Evolutionary conservation across 2,888 invertebrate genomes (phyloP).

Genomic region (Hydroisotoma schaefferi): DNA sequence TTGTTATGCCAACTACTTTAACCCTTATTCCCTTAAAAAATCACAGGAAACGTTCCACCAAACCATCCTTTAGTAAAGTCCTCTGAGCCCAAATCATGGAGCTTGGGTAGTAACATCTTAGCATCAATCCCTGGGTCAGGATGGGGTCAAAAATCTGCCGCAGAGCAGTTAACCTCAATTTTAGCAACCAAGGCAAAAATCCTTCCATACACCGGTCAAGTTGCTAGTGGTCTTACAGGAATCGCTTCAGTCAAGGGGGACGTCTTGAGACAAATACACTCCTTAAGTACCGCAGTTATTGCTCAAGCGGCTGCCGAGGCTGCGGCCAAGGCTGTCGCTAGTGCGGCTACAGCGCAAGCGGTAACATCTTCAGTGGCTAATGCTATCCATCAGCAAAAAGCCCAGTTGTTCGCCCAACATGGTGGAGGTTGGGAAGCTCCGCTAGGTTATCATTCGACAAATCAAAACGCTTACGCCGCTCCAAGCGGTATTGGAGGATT

Average conservation of each 20-base stretch:
- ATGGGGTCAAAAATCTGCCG: slow-evolving; percentile 14
- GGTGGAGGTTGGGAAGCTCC: neutral
- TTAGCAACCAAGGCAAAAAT: slow-evolving; percentile 37
- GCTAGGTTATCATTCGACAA: slow-evolving; percentile 25
- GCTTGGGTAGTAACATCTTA: slow-evolving; percentile 40
- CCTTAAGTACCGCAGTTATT: slow-evolving; percentile 33
- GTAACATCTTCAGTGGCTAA: slow-evolving; percentile 34
- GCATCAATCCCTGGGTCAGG: slow-evolving; percentile 36
- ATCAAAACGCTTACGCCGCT: slow-evolving; percentile 22
- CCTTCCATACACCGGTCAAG: slow-evolving; percentile 37
- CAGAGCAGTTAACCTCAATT: slow-evolving; percentile 23
- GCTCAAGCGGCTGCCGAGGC: slow-evolving; percentile 38
- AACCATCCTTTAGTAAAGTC: slow-evolving; percentile 47
- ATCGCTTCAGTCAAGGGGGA: slow-evolving; percentile 39
- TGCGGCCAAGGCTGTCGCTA: slow-evolving; percentile 34
- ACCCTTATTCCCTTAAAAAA: neutral
- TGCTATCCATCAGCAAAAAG: slow-evolving; percentile 11
- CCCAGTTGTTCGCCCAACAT: neutral
- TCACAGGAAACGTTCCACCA: slow-evolving; percentile 44
- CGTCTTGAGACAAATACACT: slow-evolving; percentile 36
- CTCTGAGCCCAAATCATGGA: slow-evolving; percentile 42
- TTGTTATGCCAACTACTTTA: neutral
- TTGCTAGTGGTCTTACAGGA: slow-evolving; percentile 36
- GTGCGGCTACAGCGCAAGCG: slow-evolving; percentile 37
- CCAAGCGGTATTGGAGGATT: neutral